Conservation (phyloP, 2,888 invertebrate genomes). For the Brenthis hecate region DNA sequence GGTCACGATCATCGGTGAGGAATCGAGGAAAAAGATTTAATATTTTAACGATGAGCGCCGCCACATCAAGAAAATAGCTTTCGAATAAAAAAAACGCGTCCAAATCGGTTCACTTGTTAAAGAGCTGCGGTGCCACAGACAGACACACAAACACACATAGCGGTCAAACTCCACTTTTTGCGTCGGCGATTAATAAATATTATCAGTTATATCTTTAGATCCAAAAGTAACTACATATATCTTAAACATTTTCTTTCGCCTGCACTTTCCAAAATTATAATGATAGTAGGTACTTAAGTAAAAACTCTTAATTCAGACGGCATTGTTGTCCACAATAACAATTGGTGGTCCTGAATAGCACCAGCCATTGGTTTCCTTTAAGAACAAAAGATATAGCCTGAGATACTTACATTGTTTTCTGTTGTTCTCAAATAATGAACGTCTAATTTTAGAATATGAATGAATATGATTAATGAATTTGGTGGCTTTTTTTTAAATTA, state of each 20-base stretch:
- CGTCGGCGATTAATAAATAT: no score
- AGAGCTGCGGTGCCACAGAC: no score
- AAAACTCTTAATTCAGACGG: slow-evolving; percentile 19
- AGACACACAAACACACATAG: no score
- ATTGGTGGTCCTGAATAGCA: slow-evolving; percentile 21
- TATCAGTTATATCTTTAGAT: no score
- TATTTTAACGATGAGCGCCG: no score
- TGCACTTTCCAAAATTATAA: slow-evolving; percentile 12
- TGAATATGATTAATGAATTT: slow-evolving; percentile 6
- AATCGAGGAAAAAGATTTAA: no score
- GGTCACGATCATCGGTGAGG: no score
- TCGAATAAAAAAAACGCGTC: no score
- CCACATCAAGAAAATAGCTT: no score
- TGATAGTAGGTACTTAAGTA: slow-evolving; percentile 9
- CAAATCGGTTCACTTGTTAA: no score
- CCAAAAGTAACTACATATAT: neutral
- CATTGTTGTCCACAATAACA: slow-evolving; percentile 25
- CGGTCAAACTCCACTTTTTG: no score
- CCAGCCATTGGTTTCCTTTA: slow-evolving; percentile 25
- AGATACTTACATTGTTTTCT: slow-evolving; percentile 19
- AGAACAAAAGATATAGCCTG: slow-evolving; percentile 27
- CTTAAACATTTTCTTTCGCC: neutral
- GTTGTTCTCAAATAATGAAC: slow-evolving; percentile 18
- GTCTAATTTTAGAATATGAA: slow-evolving; percentile 15
- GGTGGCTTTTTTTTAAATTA: neutral